A percentile compares a stretch with the other conserved stretches of the same genome.
phyloP scores from a whole-genome alignment of 1,140 invertebrate species.

The Papilio xuthus region DNA sequence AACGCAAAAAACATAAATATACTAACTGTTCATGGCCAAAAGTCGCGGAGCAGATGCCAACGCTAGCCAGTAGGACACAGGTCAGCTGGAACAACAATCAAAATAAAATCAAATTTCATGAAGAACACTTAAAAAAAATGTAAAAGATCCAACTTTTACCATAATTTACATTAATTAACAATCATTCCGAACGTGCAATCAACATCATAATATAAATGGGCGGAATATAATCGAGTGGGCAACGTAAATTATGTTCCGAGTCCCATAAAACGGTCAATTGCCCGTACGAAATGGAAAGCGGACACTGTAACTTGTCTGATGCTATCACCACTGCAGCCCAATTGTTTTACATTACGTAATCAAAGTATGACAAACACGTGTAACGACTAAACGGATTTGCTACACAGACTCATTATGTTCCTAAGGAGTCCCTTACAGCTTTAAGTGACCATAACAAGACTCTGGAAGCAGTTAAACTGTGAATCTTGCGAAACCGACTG shows the following conservation, averaged over 20 bases:
- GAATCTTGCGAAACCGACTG: neutral
- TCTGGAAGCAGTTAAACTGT: neutral
- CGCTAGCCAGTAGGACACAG: conserved; percentile 71
- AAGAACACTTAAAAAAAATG: neutral
- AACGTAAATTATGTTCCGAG: conserved; percentile 16
- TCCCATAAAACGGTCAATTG: conserved; percentile 35
- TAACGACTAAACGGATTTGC: neutral
- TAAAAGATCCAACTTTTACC: neutral
- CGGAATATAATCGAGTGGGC: conserved; percentile 13
- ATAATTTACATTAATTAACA: conserved; percentile 29
- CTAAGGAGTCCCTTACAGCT: too few species aligned
- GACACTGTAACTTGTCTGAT: conserved; percentile 48
- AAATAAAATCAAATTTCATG: neutral
- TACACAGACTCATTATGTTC: too few species aligned
- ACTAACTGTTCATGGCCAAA: conserved; percentile 79
- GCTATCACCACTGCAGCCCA: conserved; percentile 4
- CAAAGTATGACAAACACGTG: conserved; percentile 29
- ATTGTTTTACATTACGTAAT: conserved; percentile 46
- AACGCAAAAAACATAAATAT: conserved; percentile 53
- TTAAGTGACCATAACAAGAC: too few species aligned
- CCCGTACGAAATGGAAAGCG: conserved; percentile 64
- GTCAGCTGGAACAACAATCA: conserved; percentile 72
- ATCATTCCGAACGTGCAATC: conserved; percentile 31
- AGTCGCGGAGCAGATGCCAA: conserved; percentile 76
- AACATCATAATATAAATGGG: conserved; percentile 22